These are phyloP conservation scores for Aethina tumida DNA, from an alignment of 1,140 invertebrate species.

Conservation along the genomic window DNA sequence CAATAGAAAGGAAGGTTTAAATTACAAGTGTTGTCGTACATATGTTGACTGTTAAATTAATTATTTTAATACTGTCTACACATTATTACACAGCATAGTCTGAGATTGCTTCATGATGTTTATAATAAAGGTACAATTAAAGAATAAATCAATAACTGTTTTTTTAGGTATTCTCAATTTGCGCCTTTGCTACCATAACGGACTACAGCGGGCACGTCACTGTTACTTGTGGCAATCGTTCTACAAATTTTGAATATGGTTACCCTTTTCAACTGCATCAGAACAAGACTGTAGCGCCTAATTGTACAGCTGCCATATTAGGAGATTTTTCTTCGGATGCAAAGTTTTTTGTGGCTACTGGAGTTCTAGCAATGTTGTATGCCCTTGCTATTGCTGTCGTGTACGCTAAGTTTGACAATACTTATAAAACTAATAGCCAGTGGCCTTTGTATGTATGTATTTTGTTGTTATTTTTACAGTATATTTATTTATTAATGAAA, in stretches of 20 bases:
- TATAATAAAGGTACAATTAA: no score
- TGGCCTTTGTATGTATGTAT: slow-evolving; percentile 34
- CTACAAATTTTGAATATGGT: slow-evolving; percentile 18
- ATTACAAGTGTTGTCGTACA: no score
- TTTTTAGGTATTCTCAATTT: slow-evolving; percentile 44
- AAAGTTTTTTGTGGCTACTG: slow-evolving; percentile 60
- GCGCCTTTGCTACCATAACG: slow-evolving; percentile 47
- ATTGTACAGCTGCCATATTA: slow-evolving; percentile 14
- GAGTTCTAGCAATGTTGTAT: slow-evolving; percentile 56
- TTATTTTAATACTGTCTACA: no score
- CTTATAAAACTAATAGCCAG: slow-evolving; percentile 47
- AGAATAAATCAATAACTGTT: no score
- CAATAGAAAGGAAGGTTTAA: no score
- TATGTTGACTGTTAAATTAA: no score
- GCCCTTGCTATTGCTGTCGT: slow-evolving; percentile 45
- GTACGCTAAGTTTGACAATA: slow-evolving; percentile 49
- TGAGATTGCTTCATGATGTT: no score
- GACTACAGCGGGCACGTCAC: slow-evolving; percentile 34
- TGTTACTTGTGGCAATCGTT: slow-evolving; percentile 13
- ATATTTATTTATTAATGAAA: neutral
- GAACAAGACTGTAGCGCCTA: slow-evolving; percentile 8
- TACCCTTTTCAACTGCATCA: slow-evolving; percentile 29
- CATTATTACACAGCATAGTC: no score
- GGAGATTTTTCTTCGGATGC: slow-evolving; percentile 49
- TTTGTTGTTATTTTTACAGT: neutral